Evolutionary conservation across 2,113 vertebrate species (phyloP).

Genomic region (Tor tambroides): DNA sequence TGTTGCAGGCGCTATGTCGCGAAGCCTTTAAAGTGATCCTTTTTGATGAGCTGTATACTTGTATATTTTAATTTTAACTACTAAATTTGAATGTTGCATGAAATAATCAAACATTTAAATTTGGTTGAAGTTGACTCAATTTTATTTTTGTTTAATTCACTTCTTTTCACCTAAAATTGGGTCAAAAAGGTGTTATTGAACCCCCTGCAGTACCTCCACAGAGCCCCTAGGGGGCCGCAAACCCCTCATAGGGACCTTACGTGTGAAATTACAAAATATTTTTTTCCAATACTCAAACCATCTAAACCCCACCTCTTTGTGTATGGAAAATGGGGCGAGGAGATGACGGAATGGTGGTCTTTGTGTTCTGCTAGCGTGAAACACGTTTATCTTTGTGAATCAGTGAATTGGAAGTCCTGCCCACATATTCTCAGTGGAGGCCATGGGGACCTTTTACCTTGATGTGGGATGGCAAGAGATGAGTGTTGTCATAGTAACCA

Average conservation of each 20-base stretch:
- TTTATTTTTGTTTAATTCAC: no score
- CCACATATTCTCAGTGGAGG: constrained; percentile 37
- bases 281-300: background rate
- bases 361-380: background rate
- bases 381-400: constrained; percentile 15
- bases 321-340: background rate
- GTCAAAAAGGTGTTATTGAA: background rate
- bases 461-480: constrained; percentile 47
- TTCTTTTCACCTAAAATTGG: background rate
- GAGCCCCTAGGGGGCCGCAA: background rate
- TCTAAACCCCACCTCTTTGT: background rate
- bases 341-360: constrained; percentile 20
- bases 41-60: background rate
- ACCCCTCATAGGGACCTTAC: background rate
- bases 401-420: constrained; percentile 22
- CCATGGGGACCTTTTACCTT: constrained; percentile 44
- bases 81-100: background rate
- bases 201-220: background rate
- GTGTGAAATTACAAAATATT: background rate
- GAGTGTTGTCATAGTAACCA: constrained; percentile 53
- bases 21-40: background rate
- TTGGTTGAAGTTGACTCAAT: no score
- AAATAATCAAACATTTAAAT: no score
- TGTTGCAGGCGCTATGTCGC: background rate
- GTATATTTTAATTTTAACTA: background rate